Percentiles rank a stretch among this genome's conserved stretches.
These are phyloP conservation scores for Euclidia mi DNA, from an alignment of 2,888 invertebrate genomes.

Conservation along the genomic window DNA sequence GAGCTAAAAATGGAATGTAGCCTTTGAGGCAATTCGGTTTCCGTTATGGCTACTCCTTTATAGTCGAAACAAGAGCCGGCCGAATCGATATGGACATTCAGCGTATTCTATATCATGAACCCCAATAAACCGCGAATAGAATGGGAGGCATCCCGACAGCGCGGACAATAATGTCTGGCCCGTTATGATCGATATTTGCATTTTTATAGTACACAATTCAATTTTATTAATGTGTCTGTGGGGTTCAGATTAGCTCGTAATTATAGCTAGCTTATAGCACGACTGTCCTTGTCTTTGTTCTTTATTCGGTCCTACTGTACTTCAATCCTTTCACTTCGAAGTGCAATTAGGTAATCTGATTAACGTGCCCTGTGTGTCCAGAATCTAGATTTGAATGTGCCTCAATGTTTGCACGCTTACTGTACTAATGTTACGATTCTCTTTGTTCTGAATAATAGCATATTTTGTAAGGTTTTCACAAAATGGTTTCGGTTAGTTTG, in stretches of 20 bases:
- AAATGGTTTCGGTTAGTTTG: too few species aligned
- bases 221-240: slow-evolving; percentile 58
- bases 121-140: slow-evolving; percentile 65
- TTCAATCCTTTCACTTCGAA: slow-evolving; percentile 17
- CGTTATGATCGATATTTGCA: slow-evolving; percentile 80
- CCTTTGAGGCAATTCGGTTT: slow-evolving; percentile 37
- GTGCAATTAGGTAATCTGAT: background rate
- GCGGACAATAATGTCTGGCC: slow-evolving; percentile 76
- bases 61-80: slow-evolving; percentile 60
- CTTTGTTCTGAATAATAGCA: too few species aligned
- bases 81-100: slow-evolving; percentile 60
- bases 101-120: slow-evolving; percentile 60
- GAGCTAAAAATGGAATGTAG: slow-evolving; percentile 37
- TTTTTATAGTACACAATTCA: slow-evolving; percentile 74
- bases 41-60: slow-evolving; percentile 31
- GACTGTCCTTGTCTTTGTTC: background rate
- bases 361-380: background rate
- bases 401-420: too few species aligned
- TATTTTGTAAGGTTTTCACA: too few species aligned
- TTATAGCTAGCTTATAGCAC: slow-evolving; percentile 10
- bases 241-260: slow-evolving; percentile 24
- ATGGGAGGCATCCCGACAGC: slow-evolving; percentile 75
- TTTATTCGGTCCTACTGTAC: background rate
- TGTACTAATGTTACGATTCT: too few species aligned
- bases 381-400: too few species aligned